Base-by-base conservation (phyloP, 2,113 vertebrate genomes). In the Cepphus grylle region DNA sequence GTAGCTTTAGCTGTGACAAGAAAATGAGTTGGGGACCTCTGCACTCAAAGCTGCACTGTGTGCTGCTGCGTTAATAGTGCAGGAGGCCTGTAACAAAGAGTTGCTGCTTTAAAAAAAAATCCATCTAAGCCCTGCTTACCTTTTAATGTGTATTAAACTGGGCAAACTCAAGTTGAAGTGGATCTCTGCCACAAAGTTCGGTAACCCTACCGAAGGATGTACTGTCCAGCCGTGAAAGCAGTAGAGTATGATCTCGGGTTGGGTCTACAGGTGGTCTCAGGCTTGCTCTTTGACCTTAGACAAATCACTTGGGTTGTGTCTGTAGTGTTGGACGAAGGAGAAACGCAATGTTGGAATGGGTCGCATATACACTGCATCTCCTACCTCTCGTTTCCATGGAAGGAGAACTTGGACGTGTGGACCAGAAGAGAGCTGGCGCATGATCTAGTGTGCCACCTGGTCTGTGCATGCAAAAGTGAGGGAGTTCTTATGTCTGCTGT, bases 401-500 rank as follows among this genome's bases (percentile, higher is more conserved):
- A 45, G 25, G 32, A 21, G 18, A 62, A 16, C 8, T 61, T 50
- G 58, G 25, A 19, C 49, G 8, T 27, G n/a, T n/a, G 30, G 5
- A 73, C 7, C 5, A 34, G 29, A 58, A 69, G 38, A 49, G n/a
- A 80, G 9, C 26, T 38, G 34, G 21, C 40, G 3, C 12, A 25
- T 43, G 38, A 69, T 16, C 20, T 80, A 49, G 12, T 14, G 11
- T 6, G 16, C 59, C 29, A 82, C 9, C 27, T 73, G n/a, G 20
- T 43, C 70, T 0, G 0, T 25, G 29, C 0, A 0, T 27, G 15
- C 15, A 32, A 56, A 40, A 27, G 50, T 27, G n/a, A 17, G 47
- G 26, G 22, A 74, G 53, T 36, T 86, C 20, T 55, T 70, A 25
- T 50, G 25, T 13, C 27, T 50, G 32, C 36, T 56, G 29, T 50